phyloP scores from a whole-genome alignment of 1,140 invertebrate genomes.

The Harpegnathos saltator region DNA sequence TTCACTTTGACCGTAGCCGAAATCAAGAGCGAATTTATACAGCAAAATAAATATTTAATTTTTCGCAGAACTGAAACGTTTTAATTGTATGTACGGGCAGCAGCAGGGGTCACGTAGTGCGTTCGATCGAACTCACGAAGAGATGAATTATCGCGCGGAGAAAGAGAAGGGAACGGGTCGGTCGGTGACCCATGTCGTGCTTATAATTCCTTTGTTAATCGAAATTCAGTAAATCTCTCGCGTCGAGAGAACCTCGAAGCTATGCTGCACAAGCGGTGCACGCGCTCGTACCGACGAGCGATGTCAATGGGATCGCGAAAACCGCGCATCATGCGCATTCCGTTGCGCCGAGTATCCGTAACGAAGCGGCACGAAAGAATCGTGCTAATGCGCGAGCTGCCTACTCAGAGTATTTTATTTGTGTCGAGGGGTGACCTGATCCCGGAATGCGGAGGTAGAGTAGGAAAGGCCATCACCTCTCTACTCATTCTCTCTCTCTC shows the following conservation, averaged over 20 bases:
- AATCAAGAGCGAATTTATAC: constrained; percentile 40
- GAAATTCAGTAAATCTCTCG: constrained; percentile 2
- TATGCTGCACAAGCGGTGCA: too few species aligned
- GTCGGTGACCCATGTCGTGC: not conserved
- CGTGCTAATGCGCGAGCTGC: not conserved
- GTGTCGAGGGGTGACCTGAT: constrained; percentile 36
- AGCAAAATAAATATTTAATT: constrained; percentile 36
- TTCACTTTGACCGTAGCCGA: not conserved
- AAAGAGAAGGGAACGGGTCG: constrained; percentile 14
- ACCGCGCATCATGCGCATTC: not conserved
- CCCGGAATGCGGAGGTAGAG: not conserved
- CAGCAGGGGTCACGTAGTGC: not conserved
- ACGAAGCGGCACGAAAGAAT: not conserved
- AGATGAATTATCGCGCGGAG: constrained; percentile 1
- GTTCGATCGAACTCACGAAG: not conserved
- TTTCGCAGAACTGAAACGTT: constrained; percentile 5
- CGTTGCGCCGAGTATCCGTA: not conserved
- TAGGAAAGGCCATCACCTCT: not conserved
- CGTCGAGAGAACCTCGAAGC: not conserved
- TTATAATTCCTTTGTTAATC: constrained; percentile 9
- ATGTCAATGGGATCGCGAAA: not conserved
- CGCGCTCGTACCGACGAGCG: not conserved
- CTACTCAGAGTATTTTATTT: constrained; percentile 39
- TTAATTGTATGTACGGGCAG: not conserved
- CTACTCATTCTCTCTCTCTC: not conserved